A percentile compares a stretch with the other conserved stretches of the same genome.
Evolutionary conservation across 2,888 invertebrate genomes (phyloP).

Genomic region (Tridacna gigas): DNA sequence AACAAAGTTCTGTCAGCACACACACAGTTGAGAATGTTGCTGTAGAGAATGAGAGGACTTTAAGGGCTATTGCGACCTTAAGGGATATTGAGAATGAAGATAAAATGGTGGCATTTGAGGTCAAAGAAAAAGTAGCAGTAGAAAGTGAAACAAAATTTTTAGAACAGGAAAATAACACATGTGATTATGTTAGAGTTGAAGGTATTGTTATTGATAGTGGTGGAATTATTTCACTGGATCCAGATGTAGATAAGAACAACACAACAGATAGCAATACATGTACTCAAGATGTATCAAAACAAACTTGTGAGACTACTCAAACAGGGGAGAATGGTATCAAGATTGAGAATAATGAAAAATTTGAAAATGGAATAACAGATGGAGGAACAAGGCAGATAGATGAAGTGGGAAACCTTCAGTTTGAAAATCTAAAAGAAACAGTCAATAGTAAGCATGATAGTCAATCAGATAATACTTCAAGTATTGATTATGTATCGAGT

Average conservation of each 20-base stretch:
- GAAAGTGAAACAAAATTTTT: background rate
- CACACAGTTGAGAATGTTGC: background rate
- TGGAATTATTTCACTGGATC: slow-evolving; percentile 1
- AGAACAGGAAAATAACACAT: background rate
- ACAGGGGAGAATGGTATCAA: background rate
- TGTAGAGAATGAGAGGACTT: background rate
- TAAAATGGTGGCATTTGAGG: background rate
- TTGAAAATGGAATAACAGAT: background rate
- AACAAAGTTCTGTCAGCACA: background rate
- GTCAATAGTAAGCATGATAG: background rate
- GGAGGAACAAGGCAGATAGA: too few relatives aligned
- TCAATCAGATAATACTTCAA: background rate
- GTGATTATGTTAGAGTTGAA: background rate
- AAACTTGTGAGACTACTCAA: background rate
- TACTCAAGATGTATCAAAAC: background rate
- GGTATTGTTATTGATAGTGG: slow-evolving; percentile 4
- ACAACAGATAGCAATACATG: background rate
- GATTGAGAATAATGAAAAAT: background rate
- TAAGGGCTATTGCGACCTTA: background rate
- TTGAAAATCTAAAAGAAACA: background rate
- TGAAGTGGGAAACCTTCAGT: background rate
- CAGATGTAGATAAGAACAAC: background rate
- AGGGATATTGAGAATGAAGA: background rate
- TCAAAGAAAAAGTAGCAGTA: background rate
- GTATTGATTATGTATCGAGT: slow-evolving; percentile 75